phyloP scores from a whole-genome alignment of 2,888 invertebrate species.

The Aproaerema taeniolella region DNA sequence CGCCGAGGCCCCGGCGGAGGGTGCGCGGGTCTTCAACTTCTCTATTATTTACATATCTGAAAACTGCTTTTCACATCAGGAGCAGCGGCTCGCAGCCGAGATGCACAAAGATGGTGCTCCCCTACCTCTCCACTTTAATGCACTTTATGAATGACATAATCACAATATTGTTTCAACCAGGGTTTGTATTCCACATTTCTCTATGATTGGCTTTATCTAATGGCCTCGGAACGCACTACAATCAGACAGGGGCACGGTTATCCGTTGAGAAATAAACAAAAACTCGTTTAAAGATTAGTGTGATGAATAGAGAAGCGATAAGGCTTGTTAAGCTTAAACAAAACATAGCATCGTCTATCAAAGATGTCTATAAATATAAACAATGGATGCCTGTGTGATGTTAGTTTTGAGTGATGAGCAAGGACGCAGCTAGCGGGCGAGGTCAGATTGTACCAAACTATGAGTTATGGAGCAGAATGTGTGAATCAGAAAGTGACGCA shows the following conservation, averaged over 20 bases:
- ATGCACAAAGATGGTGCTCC: constrained; percentile 54
- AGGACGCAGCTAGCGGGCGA: constrained; percentile 41
- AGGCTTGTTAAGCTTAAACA: constrained; percentile 28
- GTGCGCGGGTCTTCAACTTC: constrained; percentile 38
- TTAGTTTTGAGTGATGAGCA: constrained; percentile 36
- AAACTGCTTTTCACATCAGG: constrained; percentile 71
- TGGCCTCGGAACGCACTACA: constrained; percentile 31
- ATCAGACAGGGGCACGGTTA: constrained; percentile 28
- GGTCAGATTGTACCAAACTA: constrained; percentile 45
- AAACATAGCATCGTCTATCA: constrained; percentile 29
- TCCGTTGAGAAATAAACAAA: constrained; percentile 29
- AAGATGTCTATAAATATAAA: constrained; percentile 27
- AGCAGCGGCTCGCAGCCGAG: constrained; percentile 52
- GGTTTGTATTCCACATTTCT: constrained; percentile 46
- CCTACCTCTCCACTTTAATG: constrained; percentile 55
- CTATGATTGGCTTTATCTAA: constrained; percentile 41
- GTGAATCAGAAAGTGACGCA: constrained; percentile 69
- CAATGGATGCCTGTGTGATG: constrained; percentile 27
- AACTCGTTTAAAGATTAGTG: constrained; percentile 28
- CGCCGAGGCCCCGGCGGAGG: constrained; percentile 15
- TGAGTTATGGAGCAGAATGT: constrained; percentile 44
- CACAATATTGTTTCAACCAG: constrained; percentile 52
- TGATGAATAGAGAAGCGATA: constrained; percentile 33
- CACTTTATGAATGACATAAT: constrained; percentile 64
- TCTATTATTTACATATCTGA: constrained; percentile 62